phyloP scores from a whole-genome alignment of 2,888 invertebrate genomes.

The Drosophila subquinaria region DNA sequence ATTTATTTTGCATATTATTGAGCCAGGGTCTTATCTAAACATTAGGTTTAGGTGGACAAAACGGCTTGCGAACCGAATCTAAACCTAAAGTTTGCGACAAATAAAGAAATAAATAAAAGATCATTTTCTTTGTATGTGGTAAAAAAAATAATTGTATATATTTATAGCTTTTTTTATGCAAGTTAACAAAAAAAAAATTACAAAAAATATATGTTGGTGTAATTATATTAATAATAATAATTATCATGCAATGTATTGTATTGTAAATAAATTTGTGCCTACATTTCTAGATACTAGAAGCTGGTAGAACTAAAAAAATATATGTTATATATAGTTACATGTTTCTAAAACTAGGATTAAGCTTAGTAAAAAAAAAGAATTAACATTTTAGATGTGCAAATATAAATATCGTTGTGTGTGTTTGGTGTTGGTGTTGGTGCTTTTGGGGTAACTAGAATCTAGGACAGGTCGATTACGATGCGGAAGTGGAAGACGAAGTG shows the following conservation, averaged over 20 bases:
- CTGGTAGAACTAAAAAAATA: conserved; percentile 30
- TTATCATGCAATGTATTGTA: conserved; percentile 12
- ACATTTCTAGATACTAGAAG: conserved; percentile 64
- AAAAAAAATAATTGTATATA: no score
- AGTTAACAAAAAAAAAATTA: not conserved
- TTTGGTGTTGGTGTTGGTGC: not conserved
- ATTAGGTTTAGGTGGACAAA: no score
- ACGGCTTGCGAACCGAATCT: no score
- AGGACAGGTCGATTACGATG: not conserved
- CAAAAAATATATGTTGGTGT: conserved; percentile 2
- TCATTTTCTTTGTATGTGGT: no score
- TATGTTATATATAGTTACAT: conserved; percentile 14
- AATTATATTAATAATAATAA: conserved; percentile 8
- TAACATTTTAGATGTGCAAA: conserved; percentile 27
- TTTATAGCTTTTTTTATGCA: no score
- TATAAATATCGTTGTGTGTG: conserved; percentile 55
- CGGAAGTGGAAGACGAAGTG: not conserved
- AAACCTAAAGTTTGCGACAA: no score
- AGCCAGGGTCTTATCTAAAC: no score
- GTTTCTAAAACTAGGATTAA: conserved; percentile 43
- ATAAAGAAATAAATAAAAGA: no score
- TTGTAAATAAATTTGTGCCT: conserved; percentile 29
- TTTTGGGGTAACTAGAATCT: not conserved
- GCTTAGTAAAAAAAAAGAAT: conserved; percentile 43
- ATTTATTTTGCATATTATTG: no score